Conservation (phyloP, 1,140 invertebrate genomes). For the Ostrea denselamellosa region DNA sequence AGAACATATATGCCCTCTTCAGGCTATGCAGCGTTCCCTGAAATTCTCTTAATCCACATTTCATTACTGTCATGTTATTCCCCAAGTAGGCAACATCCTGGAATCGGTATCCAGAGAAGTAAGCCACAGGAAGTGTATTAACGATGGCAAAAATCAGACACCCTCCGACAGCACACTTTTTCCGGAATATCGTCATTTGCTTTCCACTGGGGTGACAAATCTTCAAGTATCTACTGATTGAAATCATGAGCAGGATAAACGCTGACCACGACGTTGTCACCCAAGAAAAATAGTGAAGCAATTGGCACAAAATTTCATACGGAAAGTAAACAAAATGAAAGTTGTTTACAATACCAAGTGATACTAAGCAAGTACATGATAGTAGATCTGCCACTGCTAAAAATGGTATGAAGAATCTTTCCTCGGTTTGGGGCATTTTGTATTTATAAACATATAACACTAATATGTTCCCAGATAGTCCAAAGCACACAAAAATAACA, state of each 20-base stretch:
- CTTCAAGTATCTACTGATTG: slow-evolving; percentile 52
- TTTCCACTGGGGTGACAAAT: slow-evolving; percentile 50
- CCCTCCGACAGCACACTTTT: background rate
- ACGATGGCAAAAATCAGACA: background rate
- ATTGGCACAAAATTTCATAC: slow-evolving; percentile 47
- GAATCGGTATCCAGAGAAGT: background rate
- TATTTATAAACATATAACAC: background rate
- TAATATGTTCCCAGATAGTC: background rate
- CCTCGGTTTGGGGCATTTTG: slow-evolving; percentile 29
- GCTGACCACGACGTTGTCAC: slow-evolving; percentile 49
- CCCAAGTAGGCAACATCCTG: background rate
- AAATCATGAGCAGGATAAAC: slow-evolving; percentile 49
- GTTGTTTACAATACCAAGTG: slow-evolving; percentile 47
- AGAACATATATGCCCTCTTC: background rate
- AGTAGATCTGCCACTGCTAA: slow-evolving; percentile 48
- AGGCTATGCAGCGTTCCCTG: background rate
- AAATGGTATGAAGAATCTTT: slow-evolving; percentile 54
- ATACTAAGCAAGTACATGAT: slow-evolving; percentile 39
- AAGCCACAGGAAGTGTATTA: background rate
- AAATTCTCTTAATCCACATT: slow-evolving; percentile 1
- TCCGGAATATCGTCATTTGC: background rate
- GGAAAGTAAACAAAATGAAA: slow-evolving; percentile 43
- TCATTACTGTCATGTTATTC: background rate
- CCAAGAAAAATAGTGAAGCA: slow-evolving; percentile 47
- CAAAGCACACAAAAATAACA: background rate